Conservation (phyloP, 2,797 vertebrate genomes). For the Sebastes taczanowskii region DNA sequence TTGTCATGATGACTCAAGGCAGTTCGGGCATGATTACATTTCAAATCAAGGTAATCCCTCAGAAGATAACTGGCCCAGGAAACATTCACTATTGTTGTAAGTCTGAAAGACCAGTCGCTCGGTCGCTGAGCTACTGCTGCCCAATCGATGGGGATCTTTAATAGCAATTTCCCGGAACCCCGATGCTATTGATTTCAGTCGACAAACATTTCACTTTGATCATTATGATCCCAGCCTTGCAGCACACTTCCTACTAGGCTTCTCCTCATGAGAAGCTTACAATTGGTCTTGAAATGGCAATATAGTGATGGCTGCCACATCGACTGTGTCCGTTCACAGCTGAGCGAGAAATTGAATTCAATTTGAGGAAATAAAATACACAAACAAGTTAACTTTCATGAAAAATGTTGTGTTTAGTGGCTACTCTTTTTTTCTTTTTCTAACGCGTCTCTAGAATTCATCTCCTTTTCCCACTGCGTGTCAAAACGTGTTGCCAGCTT, state of each 20-base stretch:
- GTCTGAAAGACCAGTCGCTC: constrained; percentile 52
- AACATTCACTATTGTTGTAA: constrained; percentile 48
- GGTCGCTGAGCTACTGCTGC: constrained; percentile 60
- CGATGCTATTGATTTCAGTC: constrained; percentile 78
- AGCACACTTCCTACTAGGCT: constrained; percentile 71
- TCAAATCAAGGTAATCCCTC: constrained; percentile 52
- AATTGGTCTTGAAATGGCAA: constrained; percentile 69
- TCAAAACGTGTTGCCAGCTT: constrained; percentile 48
- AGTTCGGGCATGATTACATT: constrained; percentile 59
- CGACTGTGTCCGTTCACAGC: constrained; percentile 34
- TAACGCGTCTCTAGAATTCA: not conserved
- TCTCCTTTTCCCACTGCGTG: not conserved
- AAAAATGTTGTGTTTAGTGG: not conserved
- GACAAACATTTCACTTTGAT: constrained; percentile 81
- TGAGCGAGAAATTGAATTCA: constrained; percentile 43
- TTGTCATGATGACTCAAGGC: not conserved
- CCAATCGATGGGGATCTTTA: constrained; percentile 77
- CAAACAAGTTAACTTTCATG: constrained; percentile 50
- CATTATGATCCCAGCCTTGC: constrained; percentile 74
- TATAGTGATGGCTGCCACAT: constrained; percentile 44
- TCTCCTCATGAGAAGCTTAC: constrained; percentile 59
- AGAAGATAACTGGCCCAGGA: constrained; percentile 53
- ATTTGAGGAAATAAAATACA: constrained; percentile 44
- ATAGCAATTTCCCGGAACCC: constrained; percentile 80
- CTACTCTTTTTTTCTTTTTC: not conserved